These are phyloP conservation scores for Eretmocerus hayati DNA, from an alignment of 2,888 invertebrate genomes.

Conservation along the genomic window DNA sequence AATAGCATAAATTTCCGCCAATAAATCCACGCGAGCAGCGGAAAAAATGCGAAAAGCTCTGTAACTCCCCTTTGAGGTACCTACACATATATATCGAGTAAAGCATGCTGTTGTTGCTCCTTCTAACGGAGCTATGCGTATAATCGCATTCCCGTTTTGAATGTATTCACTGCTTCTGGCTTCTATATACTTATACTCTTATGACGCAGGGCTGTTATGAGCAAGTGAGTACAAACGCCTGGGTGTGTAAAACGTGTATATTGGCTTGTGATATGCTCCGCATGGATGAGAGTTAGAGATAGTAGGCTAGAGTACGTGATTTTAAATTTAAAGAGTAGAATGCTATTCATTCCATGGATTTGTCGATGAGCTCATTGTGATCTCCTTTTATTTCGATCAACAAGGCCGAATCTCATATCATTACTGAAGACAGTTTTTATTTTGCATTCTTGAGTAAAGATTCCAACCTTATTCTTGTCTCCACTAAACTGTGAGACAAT, in stretches of 20 bases:
- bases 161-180: conserved; percentile 34
- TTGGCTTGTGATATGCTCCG: conserved; percentile 14
- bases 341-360: too few relatives aligned
- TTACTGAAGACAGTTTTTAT: too few relatives aligned
- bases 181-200: conserved; percentile 18
- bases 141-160: conserved; percentile 42
- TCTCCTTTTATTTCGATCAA: too few relatives aligned
- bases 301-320: too few relatives aligned
- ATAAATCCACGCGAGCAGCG: conserved; percentile 36
- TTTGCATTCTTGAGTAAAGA: too few relatives aligned
- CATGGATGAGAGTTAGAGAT: too few relatives aligned
- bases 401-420: too few relatives aligned
- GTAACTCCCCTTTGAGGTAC: too few relatives aligned
- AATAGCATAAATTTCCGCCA: conserved; percentile 38
- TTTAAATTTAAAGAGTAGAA: too few relatives aligned
- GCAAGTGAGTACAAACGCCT: conserved; percentile 7
- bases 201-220: conserved; percentile 11
- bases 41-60: conserved; percentile 17
- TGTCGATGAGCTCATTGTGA: too few relatives aligned
- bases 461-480: too few relatives aligned
- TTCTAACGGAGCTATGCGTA: conserved; percentile 17
- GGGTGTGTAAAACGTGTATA: conserved; percentile 21
- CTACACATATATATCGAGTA: conserved; percentile 2
- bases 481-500: too few relatives aligned
- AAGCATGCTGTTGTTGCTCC: neutral